Evolutionary conservation across 2,888 invertebrate species (phyloP).

Genomic region (Plusia festucae): DNA sequence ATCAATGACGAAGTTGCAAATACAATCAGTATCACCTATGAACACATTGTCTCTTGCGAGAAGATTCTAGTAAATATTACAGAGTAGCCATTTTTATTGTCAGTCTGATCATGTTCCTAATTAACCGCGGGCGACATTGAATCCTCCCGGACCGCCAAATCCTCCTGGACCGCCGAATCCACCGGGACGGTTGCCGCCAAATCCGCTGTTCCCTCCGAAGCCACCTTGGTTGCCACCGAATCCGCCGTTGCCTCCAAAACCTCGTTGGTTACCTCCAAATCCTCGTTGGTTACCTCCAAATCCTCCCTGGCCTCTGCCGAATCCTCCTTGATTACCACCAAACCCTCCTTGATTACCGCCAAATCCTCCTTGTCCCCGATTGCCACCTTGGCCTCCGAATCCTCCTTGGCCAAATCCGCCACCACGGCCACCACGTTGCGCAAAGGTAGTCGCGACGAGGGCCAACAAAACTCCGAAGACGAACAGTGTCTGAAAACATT

Average conservation of each 20-base stretch:
- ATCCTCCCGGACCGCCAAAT: conserved; percentile 8
- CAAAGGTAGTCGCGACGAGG: conserved; percentile 54
- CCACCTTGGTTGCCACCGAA: conserved; percentile 20
- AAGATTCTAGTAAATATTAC: too few relatives aligned
- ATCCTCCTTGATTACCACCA: conserved; percentile 45
- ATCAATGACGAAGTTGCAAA: background rate
- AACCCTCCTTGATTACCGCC: conserved; percentile 34
- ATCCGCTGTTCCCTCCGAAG: conserved; percentile 13
- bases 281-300: conserved; percentile 37
- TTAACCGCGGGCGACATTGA: conserved; percentile 4
- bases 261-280: conserved; percentile 52
- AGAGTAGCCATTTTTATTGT: background rate
- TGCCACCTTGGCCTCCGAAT: background rate
- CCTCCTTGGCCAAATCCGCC: background rate
- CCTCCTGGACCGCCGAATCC: conserved; percentile 9
- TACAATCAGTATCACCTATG: background rate
- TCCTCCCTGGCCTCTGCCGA: conserved; percentile 47
- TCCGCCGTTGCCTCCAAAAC: conserved; percentile 42
- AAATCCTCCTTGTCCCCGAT: conserved; percentile 10
- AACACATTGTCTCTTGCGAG: too few relatives aligned
- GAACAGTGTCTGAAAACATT: conserved; percentile 57
- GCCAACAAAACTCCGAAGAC: conserved; percentile 56
- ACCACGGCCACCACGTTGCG: conserved; percentile 46
- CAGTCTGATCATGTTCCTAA: background rate
- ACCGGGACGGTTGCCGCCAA: conserved; percentile 10